Base-by-base conservation (phyloP, 2,797 vertebrate species). In the Staurois parvus region DNA sequence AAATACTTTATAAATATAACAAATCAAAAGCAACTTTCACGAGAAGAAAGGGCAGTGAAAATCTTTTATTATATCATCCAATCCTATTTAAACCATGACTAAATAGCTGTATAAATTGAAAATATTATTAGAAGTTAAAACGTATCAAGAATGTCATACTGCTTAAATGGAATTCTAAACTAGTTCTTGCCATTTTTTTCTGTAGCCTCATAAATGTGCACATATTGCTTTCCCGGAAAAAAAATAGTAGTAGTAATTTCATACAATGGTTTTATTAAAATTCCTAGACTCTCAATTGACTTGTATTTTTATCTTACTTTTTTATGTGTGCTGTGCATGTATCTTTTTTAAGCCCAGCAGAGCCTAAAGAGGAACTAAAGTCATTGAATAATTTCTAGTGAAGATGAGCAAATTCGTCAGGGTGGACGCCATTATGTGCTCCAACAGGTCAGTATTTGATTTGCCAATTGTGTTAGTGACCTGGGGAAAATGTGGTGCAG, bases 11-110 rank as follows among this genome's bases (percentile, higher is more conserved):
- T 45, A 62, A 81, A 76, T 56, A 76, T 70, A 62, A 70, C 52
- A 76, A 74, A 85, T 73, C 68, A 84, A 79, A 79, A 42, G 68
- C 48, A 69, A 72, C 76, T 42, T n/a, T 68, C 34, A 26, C 9
- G 28, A 2, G 11, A 76, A 81, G 79, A 81, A 32, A 34, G 74
- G 42, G 30, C 62, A 76, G 19, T 56, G 64, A 72, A 45, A 69
- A 64, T 40, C 67, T 32, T 64, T 42, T 30, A 72, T 84, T 29
- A 72, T 40, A n/a, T 66, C 19, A 59, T 72, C 83, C 13, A 28
- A 26, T 70, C 21, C 45, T 56, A 68, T 70, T 79, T 79, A 73
- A 26, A 30, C 30, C 79, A 30, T 40, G 19, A 11, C 67, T 72
- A 67, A 59, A 64, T 84, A 67, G 40, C 29, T 29, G 67, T 40